Conservation (phyloP, 2,888 invertebrate genomes). For the Drosophila anomelani region DNA sequence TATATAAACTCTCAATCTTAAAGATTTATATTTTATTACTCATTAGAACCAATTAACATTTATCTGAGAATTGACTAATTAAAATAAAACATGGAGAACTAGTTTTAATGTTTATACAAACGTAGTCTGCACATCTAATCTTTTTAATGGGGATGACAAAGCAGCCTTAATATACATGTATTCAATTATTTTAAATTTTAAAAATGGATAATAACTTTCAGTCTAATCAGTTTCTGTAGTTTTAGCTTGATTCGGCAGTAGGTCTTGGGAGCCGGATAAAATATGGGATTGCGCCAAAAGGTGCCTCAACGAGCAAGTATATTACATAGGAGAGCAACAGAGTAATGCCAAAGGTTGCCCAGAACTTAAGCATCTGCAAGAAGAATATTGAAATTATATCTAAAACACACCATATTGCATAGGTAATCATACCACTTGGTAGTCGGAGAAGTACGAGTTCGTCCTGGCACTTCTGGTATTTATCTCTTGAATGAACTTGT, state of each 20-base stretch:
- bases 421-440: slow-evolving; percentile 14
- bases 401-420: too few relatives aligned
- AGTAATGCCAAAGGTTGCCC: slow-evolving; percentile 1
- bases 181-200: background rate
- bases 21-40: background rate
- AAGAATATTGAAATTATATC: background rate
- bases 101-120: background rate
- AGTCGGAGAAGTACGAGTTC: slow-evolving; percentile 32
- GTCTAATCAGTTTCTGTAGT: background rate
- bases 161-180: too few relatives aligned
- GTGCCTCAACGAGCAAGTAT: slow-evolving; percentile 2
- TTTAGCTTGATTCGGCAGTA: background rate
- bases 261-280: background rate
- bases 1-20: background rate
- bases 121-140: background rate
- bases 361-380: slow-evolving; percentile 24
- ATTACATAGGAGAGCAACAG: background rate
- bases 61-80: too few relatives aligned
- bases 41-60: background rate
- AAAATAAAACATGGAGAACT: background rate
- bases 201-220: background rate
- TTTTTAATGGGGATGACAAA: too few relatives aligned
- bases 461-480: slow-evolving; percentile 23
- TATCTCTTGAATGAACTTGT: slow-evolving; percentile 32
- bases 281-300: background rate